These are phyloP conservation scores for Aphidius ervi DNA, from an alignment of 1,140 invertebrate genomes.

Conservation along the genomic window DNA sequence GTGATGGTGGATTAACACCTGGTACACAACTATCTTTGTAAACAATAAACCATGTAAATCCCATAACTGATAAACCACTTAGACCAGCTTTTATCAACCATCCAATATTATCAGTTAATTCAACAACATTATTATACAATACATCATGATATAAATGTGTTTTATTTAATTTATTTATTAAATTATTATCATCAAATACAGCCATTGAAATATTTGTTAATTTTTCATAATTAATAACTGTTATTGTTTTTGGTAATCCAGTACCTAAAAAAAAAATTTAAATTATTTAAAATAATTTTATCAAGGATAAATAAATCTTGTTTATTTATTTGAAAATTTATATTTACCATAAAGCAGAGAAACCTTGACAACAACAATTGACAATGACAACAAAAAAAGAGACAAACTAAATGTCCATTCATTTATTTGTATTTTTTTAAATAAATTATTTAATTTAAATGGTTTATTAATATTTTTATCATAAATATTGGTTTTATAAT, in stretches of 20 bases:
- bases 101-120: conserved; percentile 27
- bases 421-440: conserved; percentile 24
- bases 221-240: too few relatives aligned
- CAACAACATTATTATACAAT: not conserved
- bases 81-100: conserved; percentile 40
- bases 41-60: conserved; percentile 44
- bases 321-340: not conserved
- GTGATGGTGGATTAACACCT: conserved; percentile 39
- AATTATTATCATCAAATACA: too few relatives aligned
- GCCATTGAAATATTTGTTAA: not conserved
- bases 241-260: not conserved
- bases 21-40: conserved; percentile 45
- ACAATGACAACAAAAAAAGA: conserved; percentile 31
- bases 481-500: not conserved
- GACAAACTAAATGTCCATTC: conserved; percentile 36
- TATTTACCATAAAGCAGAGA: conserved; percentile 35
- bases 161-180: too few relatives aligned
- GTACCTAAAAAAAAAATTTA: not conserved
- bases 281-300: not conserved
- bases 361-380: conserved; percentile 35
- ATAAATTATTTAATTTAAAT: not conserved
- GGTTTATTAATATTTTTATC: not conserved
- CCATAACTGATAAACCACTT: conserved; percentile 34
- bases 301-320: too few relatives aligned
- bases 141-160: too few relatives aligned